Conservation (phyloP, 2,888 invertebrate species). For the Azorinus chamasolen region DNA sequence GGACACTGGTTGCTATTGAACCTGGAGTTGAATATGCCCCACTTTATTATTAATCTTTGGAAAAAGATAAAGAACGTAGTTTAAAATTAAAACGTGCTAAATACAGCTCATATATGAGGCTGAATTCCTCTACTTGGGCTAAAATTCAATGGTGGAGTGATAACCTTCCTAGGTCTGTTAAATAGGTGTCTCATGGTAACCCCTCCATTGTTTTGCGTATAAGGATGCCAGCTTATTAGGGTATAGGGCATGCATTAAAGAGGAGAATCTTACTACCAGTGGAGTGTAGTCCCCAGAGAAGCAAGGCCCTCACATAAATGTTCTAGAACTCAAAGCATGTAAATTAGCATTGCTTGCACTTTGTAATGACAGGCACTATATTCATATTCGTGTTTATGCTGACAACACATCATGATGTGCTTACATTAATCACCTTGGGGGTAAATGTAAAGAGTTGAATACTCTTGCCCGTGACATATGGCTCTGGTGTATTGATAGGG, state of each 20-base stretch:
- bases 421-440: constrained; percentile 49
- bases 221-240: constrained; percentile 8
- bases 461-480: constrained; percentile 27
- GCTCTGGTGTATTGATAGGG: constrained; percentile 32
- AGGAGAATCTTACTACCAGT: constrained; percentile 2
- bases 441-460: constrained; percentile 29
- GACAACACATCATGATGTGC: constrained; percentile 43
- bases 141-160: constrained; percentile 13
- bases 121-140: neutral
- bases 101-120: constrained; percentile 8
- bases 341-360: constrained; percentile 16
- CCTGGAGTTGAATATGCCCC: constrained; percentile 56
- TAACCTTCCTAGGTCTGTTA: neutral
- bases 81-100: constrained; percentile 30
- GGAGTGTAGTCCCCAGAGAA: constrained; percentile 32
- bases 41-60: constrained; percentile 51
- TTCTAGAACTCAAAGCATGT: constrained; percentile 39
- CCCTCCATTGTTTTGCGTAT: constrained; percentile 1
- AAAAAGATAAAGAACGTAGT: constrained; percentile 43
- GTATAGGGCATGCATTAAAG: constrained; percentile 18
- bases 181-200: constrained; percentile 5
- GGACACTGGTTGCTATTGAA: constrained; percentile 49
- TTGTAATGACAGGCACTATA: constrained; percentile 12
- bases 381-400: constrained; percentile 23
- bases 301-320: constrained; percentile 39